Evolutionary conservation across 2,797 vertebrate species (phyloP).

Genomic region (Pseudotriccus pelzelni): DNA sequence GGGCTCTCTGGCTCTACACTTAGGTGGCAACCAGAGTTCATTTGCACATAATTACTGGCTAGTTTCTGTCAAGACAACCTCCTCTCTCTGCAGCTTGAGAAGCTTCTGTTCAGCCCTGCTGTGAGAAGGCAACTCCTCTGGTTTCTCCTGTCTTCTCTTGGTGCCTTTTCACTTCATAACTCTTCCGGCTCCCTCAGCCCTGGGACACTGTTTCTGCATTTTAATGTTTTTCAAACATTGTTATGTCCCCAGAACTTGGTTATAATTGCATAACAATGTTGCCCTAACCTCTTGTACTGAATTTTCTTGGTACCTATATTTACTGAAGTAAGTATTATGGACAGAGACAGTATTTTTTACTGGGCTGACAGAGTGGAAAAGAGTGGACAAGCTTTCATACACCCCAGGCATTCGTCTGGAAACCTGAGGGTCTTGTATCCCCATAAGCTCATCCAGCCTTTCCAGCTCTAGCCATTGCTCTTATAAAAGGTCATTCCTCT

Average conservation of each 20-base stretch:
- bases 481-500: neutral
- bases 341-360: neutral
- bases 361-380: neutral
- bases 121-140: neutral
- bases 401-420: neutral
- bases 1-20: neutral
- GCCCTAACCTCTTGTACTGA: neutral
- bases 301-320: neutral
- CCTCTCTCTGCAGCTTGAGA: neutral
- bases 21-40: neutral
- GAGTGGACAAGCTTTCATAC: neutral
- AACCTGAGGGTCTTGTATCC: neutral
- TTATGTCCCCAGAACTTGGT: neutral
- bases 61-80: neutral
- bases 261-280: neutral
- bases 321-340: neutral
- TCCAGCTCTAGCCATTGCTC: neutral
- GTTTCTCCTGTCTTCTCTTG: neutral
- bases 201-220: neutral
- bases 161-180: neutral
- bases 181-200: accelerated
- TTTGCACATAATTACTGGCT: neutral
- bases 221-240: neutral
- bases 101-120: neutral
- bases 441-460: neutral